Base-by-base conservation (phyloP, 1,140 invertebrate species). In the Holotrichia oblita region DNA sequence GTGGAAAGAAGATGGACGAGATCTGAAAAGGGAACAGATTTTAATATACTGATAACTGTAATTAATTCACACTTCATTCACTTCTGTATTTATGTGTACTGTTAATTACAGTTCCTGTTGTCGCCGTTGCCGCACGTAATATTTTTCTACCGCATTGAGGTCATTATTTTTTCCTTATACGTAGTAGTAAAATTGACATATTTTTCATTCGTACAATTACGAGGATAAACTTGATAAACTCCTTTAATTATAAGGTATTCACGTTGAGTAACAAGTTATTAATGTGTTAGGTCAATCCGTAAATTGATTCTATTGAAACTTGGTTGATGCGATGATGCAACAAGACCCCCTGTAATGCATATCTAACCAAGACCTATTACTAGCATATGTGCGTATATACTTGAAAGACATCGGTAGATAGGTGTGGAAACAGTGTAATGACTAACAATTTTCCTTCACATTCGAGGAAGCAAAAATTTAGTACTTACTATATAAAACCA, bases 21-120 rank as follows among this genome's bases (percentile, higher is more conserved):
- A 55, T 17, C 48, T 14, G 17, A 55, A 55, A 55, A 55, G 48
- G 17, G 48, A 55, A 55, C 48, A 55, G 48, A 55, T 55, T 55
- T 55, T 55, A 14, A 55, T 55, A 55, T 55, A 17, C 48, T 55
- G 48, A 55, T 55, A 55, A 55, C 48, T 55, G 48, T 55, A 55
- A 55, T 55, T 55, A 55, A 55, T 55, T 55, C 48, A 55, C 48
- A 55, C 48, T 55, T 55, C 48, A 55, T 55, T 55, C 48, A 55
- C 48, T 55, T 55, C 48, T 14, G 17, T 55, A 55, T 17, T 55
- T 55, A 55, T 17, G 17, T 17, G 48, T 34, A 34, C 14, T 55
- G 48, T 14, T 55, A 55, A 55, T 55, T 55, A 6, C 48, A 34
- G 7, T 55, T 55, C 17, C 48, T 55, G 48, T 14, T 55, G 48